Evolutionary conservation across 2,113 vertebrate species (phyloP).

Genomic region (Scomber scombrus): DNA sequence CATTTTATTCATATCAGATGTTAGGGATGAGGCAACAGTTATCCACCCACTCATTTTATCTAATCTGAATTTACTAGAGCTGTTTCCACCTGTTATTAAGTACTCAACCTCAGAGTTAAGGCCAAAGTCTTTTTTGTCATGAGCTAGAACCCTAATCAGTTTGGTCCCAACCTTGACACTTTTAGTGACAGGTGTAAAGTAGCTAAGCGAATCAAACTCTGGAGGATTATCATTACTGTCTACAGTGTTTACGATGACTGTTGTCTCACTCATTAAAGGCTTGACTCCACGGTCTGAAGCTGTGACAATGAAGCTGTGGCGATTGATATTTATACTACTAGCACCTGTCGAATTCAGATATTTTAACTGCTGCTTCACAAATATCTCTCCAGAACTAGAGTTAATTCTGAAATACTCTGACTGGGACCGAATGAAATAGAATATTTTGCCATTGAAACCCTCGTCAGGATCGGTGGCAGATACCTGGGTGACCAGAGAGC

Average conservation of each 20-base stretch:
- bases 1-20: constrained; percentile 88
- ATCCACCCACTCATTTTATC: constrained; percentile 93
- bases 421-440: constrained; percentile 96
- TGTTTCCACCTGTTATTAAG: constrained; percentile 86
- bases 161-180: constrained; percentile 92
- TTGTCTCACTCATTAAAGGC: constrained; percentile 93
- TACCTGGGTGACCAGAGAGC: constrained; percentile 90
- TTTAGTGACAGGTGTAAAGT: constrained; percentile 96
- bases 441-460: constrained; percentile 92
- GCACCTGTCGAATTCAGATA: constrained; percentile 91
- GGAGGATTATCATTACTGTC: constrained; percentile 97
- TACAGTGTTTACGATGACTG: constrained; percentile 93
- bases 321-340: constrained; percentile 91
- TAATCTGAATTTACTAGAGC: constrained; percentile 88
- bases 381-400: constrained; percentile 92
- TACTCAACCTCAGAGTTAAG: constrained; percentile 96
- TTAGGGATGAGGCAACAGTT: constrained; percentile 91
- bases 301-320: constrained; percentile 96
- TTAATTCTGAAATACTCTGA: constrained; percentile 97
- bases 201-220: constrained; percentile 85
- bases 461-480: constrained; percentile 93
- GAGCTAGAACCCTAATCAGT: constrained; percentile 89
- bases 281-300: constrained; percentile 92
- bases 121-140: constrained; percentile 95
- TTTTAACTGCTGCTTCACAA: constrained; percentile 93